A percentile compares a stretch with the other conserved stretches of the same genome.
Conservation (phyloP, 2,113 vertebrate genomes). For the Pogonocichla stellata region DNA sequence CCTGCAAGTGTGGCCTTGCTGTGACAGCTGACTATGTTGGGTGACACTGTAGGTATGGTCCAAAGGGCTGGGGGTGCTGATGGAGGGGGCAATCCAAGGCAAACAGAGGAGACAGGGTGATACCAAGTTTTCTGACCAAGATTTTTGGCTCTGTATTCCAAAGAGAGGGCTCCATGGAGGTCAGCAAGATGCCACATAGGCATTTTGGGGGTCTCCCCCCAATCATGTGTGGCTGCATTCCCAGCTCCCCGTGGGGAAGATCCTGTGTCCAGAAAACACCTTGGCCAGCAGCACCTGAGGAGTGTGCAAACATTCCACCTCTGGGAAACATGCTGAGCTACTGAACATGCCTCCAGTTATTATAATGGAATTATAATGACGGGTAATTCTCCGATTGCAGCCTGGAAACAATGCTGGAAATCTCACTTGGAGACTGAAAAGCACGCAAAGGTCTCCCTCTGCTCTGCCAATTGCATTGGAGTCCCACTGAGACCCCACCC, state of each 20-base stretch:
- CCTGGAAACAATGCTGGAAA: background rate
- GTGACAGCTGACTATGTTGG: accelerated
- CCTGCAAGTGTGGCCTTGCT: background rate
- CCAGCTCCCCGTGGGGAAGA: background rate
- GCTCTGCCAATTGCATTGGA: background rate
- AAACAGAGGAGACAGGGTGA: background rate
- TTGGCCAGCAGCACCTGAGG: background rate
- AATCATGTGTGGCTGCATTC: background rate
- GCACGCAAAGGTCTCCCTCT: background rate
- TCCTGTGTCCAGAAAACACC: background rate
- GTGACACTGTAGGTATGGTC: background rate
- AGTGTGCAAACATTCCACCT: background rate
- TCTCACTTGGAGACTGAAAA: background rate
- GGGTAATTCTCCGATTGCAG: background rate
- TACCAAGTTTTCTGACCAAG: background rate
- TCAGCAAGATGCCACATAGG: background rate
- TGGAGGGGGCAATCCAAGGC: background rate
- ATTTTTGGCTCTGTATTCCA: background rate
- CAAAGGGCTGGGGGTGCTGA: background rate
- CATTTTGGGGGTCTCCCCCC: background rate
- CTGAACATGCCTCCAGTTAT: background rate
- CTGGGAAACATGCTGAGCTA: background rate
- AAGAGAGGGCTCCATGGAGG: background rate
- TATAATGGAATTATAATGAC: constrained; percentile 25
- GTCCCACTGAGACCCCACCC: background rate